Evolutionary conservation across 2,797 vertebrate species (phyloP), one percentile per base, ranked within the genome.

Genomic region (Sebastes oblongus): DNA sequence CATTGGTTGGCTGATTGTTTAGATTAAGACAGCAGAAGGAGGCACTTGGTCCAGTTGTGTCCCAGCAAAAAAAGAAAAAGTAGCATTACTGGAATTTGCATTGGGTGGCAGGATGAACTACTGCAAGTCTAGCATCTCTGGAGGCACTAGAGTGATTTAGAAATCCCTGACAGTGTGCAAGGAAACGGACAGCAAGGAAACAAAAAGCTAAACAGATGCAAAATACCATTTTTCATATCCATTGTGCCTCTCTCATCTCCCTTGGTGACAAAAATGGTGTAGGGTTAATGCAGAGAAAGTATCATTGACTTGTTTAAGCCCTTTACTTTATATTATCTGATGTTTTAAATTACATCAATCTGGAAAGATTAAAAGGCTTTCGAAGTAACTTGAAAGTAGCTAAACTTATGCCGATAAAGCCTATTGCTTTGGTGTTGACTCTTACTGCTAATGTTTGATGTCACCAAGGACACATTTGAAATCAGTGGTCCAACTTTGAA

Each of bases 1-100:
- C 86, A 83, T 92, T 83, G 86, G 83, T 39, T 29, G 55, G 84
- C 80, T 82, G 86, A 88, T 84, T 83, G 78, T 88, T 87, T 84
- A 80, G 82, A 88, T 92, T 77, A 90, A 85, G 84, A 76, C 75
- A 81, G 89, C 86, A 79, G 78, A 86, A 84, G 39, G 59, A 86
- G 79, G 75, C 72, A 11, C 77, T 86, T 9, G 67, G 72, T 85
- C 70, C 78, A 69, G 36, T 67, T 22, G 2, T 65, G 83, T 85
- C 84, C 64, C 22, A 55, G 77, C 60, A 78, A 60, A 84, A 89
- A 78, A 74, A 71, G 2, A 55, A 67, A 2, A n/a, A 22, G 27
- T 64, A 64, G 68, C 54, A 20, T 76, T 76, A 55, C 62, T 68
- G 66, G 52, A 62, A 25, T 69, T 84, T 16, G 50, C 42, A n/a